Base-by-base conservation (phyloP, 2,888 invertebrate species). In the Lithophane semibrunnea region DNA sequence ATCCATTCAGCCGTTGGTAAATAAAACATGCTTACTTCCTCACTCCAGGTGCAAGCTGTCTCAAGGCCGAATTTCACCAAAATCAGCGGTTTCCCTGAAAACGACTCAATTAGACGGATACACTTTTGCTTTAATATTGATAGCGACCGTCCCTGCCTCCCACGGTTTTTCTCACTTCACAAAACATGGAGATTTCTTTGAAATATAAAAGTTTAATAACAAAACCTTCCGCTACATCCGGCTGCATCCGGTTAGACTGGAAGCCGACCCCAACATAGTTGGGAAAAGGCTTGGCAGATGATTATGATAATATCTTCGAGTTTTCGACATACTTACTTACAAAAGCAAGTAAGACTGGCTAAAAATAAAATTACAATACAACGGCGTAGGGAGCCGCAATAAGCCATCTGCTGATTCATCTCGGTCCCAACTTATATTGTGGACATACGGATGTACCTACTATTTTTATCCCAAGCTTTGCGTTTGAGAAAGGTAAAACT, bases 351-450 rank as follows among this genome's bases (percentile, higher is more conserved):
- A 73, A 37, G 44, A 56, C 49, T 60, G 29, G 8, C 82, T 66
- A 73, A 75, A 85, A 78, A 84, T 83, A 75, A 79, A 86, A 77
- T 75, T 70, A 74, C 56, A 75, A 70, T 52, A 77, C 56, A 79
- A 79, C 42, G 47, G 44, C 64, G 60, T 65, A 56, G 68, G 68
- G 54, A 83, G 29, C 56, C 73, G 73, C 79, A 80, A 85, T 85
- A 86, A 87, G 52, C 69, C 71, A 71, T 56, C 66, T 58, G 84
- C 88, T 86, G 88, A 84, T 84, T 86, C 86, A 86, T 83, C 79
- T 83, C 47, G 65, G 73, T 52, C 77, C 86, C 86, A 74, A 82
- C 67, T 74, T 66, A 75, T 74, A 58, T 68, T 70, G 86, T 85
- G 78, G 86, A 79, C 75, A 75, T 24, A 65, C 44, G 73, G 63